phyloP scores from a whole-genome alignment of 2,113 vertebrate genomes.

The Eulemur rufifrons region DNA sequence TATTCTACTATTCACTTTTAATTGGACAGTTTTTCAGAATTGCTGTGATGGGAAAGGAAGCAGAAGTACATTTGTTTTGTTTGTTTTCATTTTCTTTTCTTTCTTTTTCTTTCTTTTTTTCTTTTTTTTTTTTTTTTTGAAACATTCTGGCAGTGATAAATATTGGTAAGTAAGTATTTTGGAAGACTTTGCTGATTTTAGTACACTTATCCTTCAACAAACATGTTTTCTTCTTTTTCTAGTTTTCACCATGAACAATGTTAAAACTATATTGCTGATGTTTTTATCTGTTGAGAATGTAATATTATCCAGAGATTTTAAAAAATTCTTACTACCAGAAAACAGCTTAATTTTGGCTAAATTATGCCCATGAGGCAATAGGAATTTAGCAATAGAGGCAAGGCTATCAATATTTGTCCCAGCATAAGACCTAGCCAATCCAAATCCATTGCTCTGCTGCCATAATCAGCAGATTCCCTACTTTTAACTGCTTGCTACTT shows the following conservation, averaged over 20 bases:
- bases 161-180: slow-evolving; percentile 30
- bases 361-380: neutral
- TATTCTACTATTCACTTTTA: slow-evolving; percentile 27
- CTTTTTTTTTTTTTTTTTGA: neutral
- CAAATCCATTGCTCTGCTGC: neutral
- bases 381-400: neutral
- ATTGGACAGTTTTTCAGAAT: slow-evolving; percentile 10
- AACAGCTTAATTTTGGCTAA: slow-evolving; percentile 51
- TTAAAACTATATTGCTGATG: slow-evolving; percentile 5
- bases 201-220: slow-evolving; percentile 1
- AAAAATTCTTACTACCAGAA: slow-evolving; percentile 38
- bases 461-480: neutral
- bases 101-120: no score
- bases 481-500: neutral
- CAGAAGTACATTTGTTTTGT: neutral
- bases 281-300: slow-evolving; percentile 20
- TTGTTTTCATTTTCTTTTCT: no score
- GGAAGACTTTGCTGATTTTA: slow-evolving; percentile 24
- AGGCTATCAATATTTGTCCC: neutral
- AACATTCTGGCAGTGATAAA: neutral
- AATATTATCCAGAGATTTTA: neutral
- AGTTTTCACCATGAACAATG: neutral
- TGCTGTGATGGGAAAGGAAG: neutral
- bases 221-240: neutral
- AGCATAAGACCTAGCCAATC: neutral